Evolutionary conservation across 53 echinoderm and acorn worm genomes (phyloP).

Genomic region (Stichopus horrens): DNA sequence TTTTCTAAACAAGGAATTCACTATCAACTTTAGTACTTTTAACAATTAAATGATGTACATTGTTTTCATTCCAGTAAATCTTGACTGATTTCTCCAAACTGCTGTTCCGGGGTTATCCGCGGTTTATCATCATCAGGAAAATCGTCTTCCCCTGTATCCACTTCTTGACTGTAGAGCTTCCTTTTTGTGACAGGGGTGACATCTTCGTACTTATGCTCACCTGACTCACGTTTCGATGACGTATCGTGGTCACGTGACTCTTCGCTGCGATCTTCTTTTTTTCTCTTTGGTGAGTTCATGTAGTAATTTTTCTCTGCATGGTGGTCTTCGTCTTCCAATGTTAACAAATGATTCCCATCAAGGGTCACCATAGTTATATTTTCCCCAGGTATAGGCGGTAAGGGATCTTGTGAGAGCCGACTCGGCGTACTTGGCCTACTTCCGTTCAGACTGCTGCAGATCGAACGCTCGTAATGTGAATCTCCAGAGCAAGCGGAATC

Average conservation of each 20-base stretch:
- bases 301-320: constrained; percentile 39
- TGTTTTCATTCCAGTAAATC: neutral
- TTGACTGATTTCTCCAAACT: neutral
- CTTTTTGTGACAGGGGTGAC: constrained; percentile 27
- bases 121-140: constrained; percentile 32
- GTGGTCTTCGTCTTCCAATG: constrained; percentile 36
- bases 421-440: neutral
- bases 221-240: neutral
- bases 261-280: neutral
- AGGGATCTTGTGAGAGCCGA: constrained; percentile 5
- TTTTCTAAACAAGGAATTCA: no score
- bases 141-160: constrained; percentile 43
- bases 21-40: no score
- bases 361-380: neutral
- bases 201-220: constrained; percentile 43
- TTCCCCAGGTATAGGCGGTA: constrained; percentile 8
- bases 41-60: no score
- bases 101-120: constrained; percentile 26
- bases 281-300: constrained; percentile 13
- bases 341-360: neutral
- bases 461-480: constrained; percentile 40
- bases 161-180: neutral
- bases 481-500: constrained; percentile 6
- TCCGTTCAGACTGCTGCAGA: neutral
- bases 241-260: neutral